phyloP scores from a whole-genome alignment of 2,113 vertebrate genomes.

The Daboia siamensis region DNA sequence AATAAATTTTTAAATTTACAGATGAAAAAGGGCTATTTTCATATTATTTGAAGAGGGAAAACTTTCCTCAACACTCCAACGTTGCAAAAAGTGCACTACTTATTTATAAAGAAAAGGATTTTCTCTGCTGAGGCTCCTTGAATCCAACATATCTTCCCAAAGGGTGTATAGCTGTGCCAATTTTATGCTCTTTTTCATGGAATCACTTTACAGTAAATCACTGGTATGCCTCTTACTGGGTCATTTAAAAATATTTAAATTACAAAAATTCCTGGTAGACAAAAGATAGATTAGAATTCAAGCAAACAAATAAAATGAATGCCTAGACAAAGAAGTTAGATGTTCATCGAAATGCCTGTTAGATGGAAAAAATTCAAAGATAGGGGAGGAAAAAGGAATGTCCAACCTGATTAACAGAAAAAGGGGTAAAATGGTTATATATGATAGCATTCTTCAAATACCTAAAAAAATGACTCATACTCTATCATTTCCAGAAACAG shows the following conservation, averaged over 20 bases:
- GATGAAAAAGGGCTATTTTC: too few species aligned
- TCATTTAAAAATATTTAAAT: neutral
- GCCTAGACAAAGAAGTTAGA: neutral
- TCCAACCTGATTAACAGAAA: neutral
- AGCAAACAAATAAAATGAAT: neutral
- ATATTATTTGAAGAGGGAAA: neutral
- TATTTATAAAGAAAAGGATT: neutral
- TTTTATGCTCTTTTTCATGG: neutral
- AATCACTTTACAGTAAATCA: neutral
- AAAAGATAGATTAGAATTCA: neutral
- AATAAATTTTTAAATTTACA: too few species aligned
- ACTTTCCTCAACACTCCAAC: neutral
- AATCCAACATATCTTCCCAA: neutral
- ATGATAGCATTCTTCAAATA: neutral
- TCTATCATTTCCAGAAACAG: neutral
- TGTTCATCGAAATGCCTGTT: neutral
- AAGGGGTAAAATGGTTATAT: neutral
- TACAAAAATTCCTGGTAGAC: neutral
- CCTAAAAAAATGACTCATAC: neutral
- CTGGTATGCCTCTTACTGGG: neutral
- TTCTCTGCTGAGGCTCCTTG: neutral
- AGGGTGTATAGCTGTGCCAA: neutral
- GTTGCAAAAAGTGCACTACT: neutral
- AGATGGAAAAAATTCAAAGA: neutral
- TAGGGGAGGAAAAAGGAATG: neutral